phyloP scores from a whole-genome alignment of 1,140 invertebrate genomes.

The Papilio dardanus region DNA sequence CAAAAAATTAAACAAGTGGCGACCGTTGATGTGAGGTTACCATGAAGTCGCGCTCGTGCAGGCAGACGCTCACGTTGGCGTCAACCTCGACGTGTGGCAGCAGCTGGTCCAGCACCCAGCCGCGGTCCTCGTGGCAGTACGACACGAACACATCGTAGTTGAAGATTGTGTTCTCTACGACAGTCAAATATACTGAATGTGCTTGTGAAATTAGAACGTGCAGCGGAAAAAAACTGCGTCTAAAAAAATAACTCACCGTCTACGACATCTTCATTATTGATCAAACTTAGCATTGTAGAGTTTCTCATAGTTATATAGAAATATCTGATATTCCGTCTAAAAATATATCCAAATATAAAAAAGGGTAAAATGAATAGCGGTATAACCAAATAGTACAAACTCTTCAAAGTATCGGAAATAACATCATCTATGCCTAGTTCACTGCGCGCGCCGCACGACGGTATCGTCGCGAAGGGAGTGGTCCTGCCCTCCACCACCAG shows the following conservation, averaged over 20 bases:
- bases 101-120: slow-evolving; percentile 84
- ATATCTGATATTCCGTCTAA: slow-evolving; percentile 82
- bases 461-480: slow-evolving; percentile 49
- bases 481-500: slow-evolving; percentile 46
- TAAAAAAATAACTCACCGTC: slow-evolving; percentile 56
- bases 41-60: slow-evolving; percentile 86
- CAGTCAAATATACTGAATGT: background rate
- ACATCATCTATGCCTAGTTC: slow-evolving; percentile 44
- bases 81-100: slow-evolving; percentile 84
- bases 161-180: slow-evolving; percentile 63
- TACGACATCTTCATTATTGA: slow-evolving; percentile 62
- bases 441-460: slow-evolving; percentile 47
- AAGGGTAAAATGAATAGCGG: slow-evolving; percentile 56
- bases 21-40: slow-evolving; percentile 51
- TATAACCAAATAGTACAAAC: slow-evolving; percentile 54
- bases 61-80: slow-evolving; percentile 83
- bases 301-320: slow-evolving; percentile 83
- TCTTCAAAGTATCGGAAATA: slow-evolving; percentile 41
- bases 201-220: slow-evolving; percentile 22
- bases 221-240: background rate
- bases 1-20: no score
- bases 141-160: slow-evolving; percentile 86
- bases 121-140: slow-evolving; percentile 84
- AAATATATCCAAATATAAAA: slow-evolving; percentile 59
- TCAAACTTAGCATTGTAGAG: slow-evolving; percentile 73